phyloP scores from a whole-genome alignment of 2,888 invertebrate genomes.

The Macaria notata region DNA sequence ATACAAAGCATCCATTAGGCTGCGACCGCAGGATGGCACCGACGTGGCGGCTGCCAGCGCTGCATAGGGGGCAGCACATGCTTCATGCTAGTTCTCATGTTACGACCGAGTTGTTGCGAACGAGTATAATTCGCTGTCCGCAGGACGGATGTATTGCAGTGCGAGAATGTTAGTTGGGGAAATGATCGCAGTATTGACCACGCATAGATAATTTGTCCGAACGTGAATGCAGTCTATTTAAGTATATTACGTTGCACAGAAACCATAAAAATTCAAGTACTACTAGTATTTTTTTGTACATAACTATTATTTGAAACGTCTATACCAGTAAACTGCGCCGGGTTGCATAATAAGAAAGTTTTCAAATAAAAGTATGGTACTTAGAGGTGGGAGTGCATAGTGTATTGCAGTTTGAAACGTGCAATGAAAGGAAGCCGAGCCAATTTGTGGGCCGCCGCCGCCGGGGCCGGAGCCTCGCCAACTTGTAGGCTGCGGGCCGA shows the following conservation, averaged over 20 bases:
- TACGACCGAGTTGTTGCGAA: slow-evolving; percentile 1
- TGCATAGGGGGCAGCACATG: slow-evolving; percentile 10
- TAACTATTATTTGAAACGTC: too few species aligned
- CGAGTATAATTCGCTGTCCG: slow-evolving; percentile 1
- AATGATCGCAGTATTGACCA: too few species aligned
- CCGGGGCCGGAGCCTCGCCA: slow-evolving; percentile 9
- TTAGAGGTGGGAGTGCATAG: slow-evolving; percentile 4
- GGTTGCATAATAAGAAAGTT: neutral
- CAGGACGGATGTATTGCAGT: too few species aligned
- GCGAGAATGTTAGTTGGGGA: too few species aligned
- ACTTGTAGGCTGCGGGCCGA: slow-evolving; percentile 10
- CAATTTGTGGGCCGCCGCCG: slow-evolving; percentile 15
- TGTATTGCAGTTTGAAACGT: slow-evolving; percentile 13
- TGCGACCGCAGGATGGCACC: slow-evolving; percentile 17
- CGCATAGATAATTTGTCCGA: too few species aligned
- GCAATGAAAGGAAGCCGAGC: slow-evolving; percentile 20
- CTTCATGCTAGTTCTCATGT: slow-evolving; percentile 17
- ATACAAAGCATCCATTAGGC: slow-evolving; percentile 23
- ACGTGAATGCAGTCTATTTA: too few species aligned
- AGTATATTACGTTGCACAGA: too few species aligned
- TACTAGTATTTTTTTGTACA: too few species aligned
- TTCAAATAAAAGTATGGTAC: neutral
- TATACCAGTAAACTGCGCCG: too few species aligned
- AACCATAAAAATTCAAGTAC: too few species aligned
- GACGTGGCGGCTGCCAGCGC: slow-evolving; percentile 12